Percentiles rank a stretch among this genome's conserved stretches.
These are phyloP conservation scores for Sturmia bella DNA, from an alignment of 2,888 invertebrate genomes.

Conservation along the genomic window DNA sequence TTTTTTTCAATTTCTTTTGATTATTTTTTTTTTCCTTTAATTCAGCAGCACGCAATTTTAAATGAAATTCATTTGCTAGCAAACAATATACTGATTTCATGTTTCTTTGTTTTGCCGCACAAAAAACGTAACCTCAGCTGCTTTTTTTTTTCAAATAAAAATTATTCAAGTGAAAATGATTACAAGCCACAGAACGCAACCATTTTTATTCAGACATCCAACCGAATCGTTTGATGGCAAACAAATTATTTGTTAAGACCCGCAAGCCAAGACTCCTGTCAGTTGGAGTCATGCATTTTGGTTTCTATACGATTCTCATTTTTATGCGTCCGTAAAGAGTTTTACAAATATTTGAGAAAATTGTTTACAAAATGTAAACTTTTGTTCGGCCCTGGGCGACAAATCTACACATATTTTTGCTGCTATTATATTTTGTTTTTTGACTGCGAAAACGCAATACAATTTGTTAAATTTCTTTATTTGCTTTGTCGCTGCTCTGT, in stretches of 20 bases:
- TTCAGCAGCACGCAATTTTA: conserved; percentile 5
- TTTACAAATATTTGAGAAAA: neutral
- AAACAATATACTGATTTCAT: neutral
- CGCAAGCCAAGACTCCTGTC: conserved; percentile 2
- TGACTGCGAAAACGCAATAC: too few species aligned
- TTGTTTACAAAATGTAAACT: neutral
- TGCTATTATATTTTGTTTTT: neutral
- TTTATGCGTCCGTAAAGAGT: neutral
- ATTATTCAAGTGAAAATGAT: conserved; percentile 62
- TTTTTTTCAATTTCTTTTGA: too few species aligned
- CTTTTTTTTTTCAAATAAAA: neutral
- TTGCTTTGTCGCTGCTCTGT: neutral
- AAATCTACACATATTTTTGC: too few species aligned
- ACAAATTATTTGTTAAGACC: conserved; percentile 22
- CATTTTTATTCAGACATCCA: conserved; percentile 16
- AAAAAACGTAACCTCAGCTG: neutral
- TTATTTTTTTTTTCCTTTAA: neutral
- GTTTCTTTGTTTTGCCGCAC: neutral
- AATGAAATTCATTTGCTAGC: neutral
- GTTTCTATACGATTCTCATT: conserved; percentile 3
- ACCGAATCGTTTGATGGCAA: conserved; percentile 32
- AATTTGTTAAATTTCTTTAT: conserved; percentile 9
- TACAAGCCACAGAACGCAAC: conserved; percentile 33
- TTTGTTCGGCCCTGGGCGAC: too few species aligned
- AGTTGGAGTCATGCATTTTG: conserved; percentile 20